A percentile compares a stretch with the other conserved stretches of the same genome.
These are phyloP conservation scores for Drosophila melanogaster DNA, from an alignment of 1,140 invertebrate species.

Conservation along the genomic window Release_6_plus_ISO1_MT NT_037436.4:3079501-3080000, in stretches of 20 bases:
- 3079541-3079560: neutral
- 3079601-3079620: too few species aligned
- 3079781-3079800: too few species aligned
- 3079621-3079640: neutral
- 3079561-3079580: neutral
- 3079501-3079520: slow-evolving; percentile 16
- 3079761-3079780: too few species aligned
- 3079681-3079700: slow-evolving; percentile 2
- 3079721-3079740: slow-evolving; percentile 13
- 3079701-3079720: slow-evolving; percentile 23
- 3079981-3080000: neutral
- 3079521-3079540: neutral
- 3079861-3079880: neutral
- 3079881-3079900: too few species aligned
- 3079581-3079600: neutral
- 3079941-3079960: neutral
- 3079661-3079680: neutral
- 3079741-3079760: neutral
- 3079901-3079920: neutral
- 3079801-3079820: too few species aligned
- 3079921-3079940: neutral
- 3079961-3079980: neutral
- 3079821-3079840: neutral
- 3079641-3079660: slow-evolving; percentile 1
- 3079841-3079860: neutral